phyloP scores from a whole-genome alignment of 1,140 invertebrate genomes.

The Gryon sp. region DNA sequence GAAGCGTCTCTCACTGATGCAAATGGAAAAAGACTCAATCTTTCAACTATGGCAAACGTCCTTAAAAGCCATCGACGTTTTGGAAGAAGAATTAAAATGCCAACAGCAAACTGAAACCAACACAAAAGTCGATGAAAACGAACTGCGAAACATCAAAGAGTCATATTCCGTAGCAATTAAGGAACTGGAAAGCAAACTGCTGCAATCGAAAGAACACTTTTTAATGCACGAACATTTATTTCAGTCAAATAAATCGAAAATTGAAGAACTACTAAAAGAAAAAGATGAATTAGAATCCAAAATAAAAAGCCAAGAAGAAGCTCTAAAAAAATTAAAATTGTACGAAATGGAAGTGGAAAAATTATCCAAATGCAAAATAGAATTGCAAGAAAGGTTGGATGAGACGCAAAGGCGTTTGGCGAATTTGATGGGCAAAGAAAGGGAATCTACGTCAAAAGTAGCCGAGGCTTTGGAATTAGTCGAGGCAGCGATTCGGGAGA shows the following conservation, averaged over 20 bases:
- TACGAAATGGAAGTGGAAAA: constrained; percentile 65
- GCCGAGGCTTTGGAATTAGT: constrained; percentile 79
- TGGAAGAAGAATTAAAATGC: constrained; percentile 81
- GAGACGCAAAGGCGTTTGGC: constrained; percentile 59
- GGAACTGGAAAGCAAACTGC: constrained; percentile 72
- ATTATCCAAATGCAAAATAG: constrained; percentile 52
- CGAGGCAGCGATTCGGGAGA: constrained; percentile 78
- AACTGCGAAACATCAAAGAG: constrained; percentile 71
- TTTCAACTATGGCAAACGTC: constrained; percentile 82
- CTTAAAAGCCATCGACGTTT: constrained; percentile 80
- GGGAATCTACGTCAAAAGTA: constrained; percentile 73
- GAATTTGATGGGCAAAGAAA: constrained; percentile 65
- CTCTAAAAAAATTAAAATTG: constrained; percentile 65
- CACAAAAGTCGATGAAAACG: constrained; percentile 71
- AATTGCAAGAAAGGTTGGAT: constrained; percentile 69
- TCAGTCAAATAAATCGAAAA: constrained; percentile 69
- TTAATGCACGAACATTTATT: constrained; percentile 71
- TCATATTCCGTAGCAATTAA: constrained; percentile 77
- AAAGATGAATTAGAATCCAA: constrained; percentile 67
- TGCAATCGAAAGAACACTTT: constrained; percentile 73
- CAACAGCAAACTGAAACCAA: constrained; percentile 68
- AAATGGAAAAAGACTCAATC: constrained; percentile 81
- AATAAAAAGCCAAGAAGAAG: constrained; percentile 66
- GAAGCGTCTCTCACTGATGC: constrained; percentile 69
- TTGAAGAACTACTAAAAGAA: constrained; percentile 66